Conservation (phyloP, 2,888 invertebrate genomes). For the Catocala fraxini region DNA sequence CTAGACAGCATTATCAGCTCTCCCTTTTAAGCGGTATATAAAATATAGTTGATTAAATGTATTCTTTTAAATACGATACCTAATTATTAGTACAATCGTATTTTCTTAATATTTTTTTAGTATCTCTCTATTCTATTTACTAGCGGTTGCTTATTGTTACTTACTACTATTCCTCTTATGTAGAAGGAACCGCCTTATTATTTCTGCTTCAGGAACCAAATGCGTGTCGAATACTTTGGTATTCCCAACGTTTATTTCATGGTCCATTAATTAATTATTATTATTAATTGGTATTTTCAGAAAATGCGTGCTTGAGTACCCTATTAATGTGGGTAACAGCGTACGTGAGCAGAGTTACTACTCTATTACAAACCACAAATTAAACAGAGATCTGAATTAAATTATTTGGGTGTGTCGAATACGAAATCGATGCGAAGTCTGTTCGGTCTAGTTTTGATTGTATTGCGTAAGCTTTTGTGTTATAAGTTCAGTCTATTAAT, state of each 20-base stretch:
- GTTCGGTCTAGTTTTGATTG: slow-evolving; percentile 1
- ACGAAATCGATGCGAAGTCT: slow-evolving; percentile 20
- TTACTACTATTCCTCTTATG: too few species aligned
- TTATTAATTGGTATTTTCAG: slow-evolving; percentile 33
- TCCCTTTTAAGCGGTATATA: too few species aligned
- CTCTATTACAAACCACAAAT: slow-evolving; percentile 25
- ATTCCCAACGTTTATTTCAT: slow-evolving; percentile 16
- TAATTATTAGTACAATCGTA: too few species aligned
- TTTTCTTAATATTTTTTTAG: too few species aligned
- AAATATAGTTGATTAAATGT: too few species aligned
- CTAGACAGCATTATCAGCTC: too few species aligned
- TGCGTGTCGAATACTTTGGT: slow-evolving; percentile 16
- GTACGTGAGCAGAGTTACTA: slow-evolving; percentile 36
- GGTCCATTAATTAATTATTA: slow-evolving; percentile 31
- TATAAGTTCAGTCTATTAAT: too few species aligned
- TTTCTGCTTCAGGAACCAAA: neutral
- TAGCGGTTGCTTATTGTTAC: too few species aligned
- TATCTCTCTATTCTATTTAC: too few species aligned
- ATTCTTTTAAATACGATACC: too few species aligned
- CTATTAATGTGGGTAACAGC: slow-evolving; percentile 15
- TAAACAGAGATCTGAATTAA: slow-evolving; percentile 29
- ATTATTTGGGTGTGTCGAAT: slow-evolving; percentile 36
- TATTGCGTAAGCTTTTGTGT: too few species aligned
- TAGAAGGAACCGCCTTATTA: neutral
- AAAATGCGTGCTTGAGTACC: slow-evolving; percentile 30